These are phyloP conservation scores for Pseudomyrmex gracilis DNA, from an alignment of 1,140 invertebrate species.

Conservation along the genomic window DNA sequence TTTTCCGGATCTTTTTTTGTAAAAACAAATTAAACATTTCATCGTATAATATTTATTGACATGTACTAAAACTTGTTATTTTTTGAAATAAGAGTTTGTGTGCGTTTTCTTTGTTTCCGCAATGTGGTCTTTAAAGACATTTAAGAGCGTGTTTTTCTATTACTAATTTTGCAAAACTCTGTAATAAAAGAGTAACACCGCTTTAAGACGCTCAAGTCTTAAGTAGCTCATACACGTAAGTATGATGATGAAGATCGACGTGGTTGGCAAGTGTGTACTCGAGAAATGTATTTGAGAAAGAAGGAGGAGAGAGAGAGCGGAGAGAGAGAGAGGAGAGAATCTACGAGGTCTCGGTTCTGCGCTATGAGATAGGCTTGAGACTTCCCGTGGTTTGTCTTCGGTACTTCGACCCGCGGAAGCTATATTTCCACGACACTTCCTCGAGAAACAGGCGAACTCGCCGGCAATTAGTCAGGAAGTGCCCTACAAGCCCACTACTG, in stretches of 20 bases:
- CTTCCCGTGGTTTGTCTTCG: slow-evolving; percentile 68
- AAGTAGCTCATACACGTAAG: background rate
- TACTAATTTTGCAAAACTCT: no score
- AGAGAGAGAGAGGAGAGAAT: slow-evolving; percentile 60
- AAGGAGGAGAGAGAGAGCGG: slow-evolving; percentile 49
- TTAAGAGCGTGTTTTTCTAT: no score
- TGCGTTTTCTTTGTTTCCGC: no score
- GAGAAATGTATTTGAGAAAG: slow-evolving; percentile 36
- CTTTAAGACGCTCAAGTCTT: slow-evolving; percentile 45
- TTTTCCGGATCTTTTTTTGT: no score
- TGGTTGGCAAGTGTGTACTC: slow-evolving; percentile 11
- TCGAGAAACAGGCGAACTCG: slow-evolving; percentile 66
- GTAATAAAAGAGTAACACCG: background rate
- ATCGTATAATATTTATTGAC: no score
- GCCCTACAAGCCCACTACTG: slow-evolving; percentile 72
- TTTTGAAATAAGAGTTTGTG: no score
- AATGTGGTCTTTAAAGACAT: no score
- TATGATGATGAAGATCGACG: background rate
- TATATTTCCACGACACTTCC: slow-evolving; percentile 76
- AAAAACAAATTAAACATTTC: no score
- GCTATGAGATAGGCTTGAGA: slow-evolving; percentile 68
- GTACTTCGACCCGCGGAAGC: slow-evolving; percentile 72
- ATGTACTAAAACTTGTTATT: no score
- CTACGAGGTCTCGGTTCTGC: slow-evolving; percentile 68
- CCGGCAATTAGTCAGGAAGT: slow-evolving; percentile 79